Conservation (phyloP, 2,888 invertebrate genomes). For the Candidula unifasciata region DNA sequence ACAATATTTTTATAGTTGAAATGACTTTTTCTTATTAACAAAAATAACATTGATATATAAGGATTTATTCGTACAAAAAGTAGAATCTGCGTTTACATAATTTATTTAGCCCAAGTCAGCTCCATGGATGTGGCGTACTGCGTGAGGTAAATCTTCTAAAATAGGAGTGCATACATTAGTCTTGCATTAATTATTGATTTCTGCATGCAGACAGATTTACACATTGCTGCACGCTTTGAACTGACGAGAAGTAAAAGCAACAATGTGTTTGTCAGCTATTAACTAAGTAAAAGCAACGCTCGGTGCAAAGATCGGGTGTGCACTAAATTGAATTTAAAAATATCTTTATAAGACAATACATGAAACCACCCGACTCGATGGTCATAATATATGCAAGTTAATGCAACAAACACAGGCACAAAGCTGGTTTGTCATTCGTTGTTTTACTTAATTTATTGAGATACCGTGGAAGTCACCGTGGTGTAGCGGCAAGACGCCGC, state of each 20-base stretch:
- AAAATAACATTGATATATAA: neutral
- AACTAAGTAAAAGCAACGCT: neutral
- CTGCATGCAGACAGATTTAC: neutral
- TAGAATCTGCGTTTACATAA: conserved; percentile 7
- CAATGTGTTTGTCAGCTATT: no score
- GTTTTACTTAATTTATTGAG: no score
- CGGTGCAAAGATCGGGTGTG: no score
- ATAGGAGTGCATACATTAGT: conserved; percentile 39
- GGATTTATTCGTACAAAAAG: neutral
- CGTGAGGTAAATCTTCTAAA: conserved; percentile 43
- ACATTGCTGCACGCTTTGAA: neutral
- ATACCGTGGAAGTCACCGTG: no score
- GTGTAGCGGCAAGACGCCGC: no score
- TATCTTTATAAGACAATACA: no score
- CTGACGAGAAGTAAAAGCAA: neutral
- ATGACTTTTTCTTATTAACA: neutral
- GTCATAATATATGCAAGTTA: no score
- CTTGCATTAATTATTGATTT: conserved; percentile 36
- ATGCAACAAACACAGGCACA: no score
- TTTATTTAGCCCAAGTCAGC: conserved; percentile 22
- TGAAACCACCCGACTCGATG: no score
- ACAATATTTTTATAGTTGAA: no score
- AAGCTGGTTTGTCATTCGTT: no score
- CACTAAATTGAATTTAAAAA: no score
- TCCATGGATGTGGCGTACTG: conserved; percentile 19